These are phyloP conservation scores for Solenopsis fugax DNA, from an alignment of 1,140 invertebrate species.

Conservation along the genomic window DNA sequence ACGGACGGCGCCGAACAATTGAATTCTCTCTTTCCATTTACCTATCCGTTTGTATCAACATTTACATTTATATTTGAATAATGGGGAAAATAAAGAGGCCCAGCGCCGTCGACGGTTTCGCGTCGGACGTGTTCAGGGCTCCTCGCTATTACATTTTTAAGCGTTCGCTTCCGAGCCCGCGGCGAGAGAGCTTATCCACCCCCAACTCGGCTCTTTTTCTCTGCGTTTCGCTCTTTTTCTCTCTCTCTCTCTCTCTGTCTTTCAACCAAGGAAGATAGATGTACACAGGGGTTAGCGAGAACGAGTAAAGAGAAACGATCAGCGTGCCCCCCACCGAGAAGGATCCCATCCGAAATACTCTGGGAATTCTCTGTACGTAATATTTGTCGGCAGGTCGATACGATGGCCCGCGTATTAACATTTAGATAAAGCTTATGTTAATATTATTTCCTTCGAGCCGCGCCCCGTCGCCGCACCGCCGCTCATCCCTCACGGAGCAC, in stretches of 20 bases:
- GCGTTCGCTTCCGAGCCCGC: conserved; percentile 85
- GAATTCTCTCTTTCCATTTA: conserved; percentile 87
- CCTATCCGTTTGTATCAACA: conserved; percentile 87
- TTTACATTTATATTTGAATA: conserved; percentile 88
- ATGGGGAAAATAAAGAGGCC: conserved; percentile 86
- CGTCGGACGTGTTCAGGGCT: conserved; percentile 67
- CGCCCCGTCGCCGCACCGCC: background rate
- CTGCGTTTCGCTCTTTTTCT: background rate
- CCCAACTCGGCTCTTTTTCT: conserved; percentile 41
- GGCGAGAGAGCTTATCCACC: conserved; percentile 78
- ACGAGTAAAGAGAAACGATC: conserved; percentile 55
- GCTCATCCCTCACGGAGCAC: background rate
- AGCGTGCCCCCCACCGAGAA: conserved; percentile 13
- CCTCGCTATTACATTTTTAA: conserved; percentile 86
- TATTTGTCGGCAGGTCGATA: conserved; percentile 51
- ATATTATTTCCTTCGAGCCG: conserved; percentile 71
- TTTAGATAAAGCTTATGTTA: conserved; percentile 84
- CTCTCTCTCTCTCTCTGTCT: conserved; percentile 12
- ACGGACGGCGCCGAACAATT: conserved; percentile 84
- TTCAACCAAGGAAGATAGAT: conserved; percentile 44
- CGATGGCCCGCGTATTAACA: conserved; percentile 79
- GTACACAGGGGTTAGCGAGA: conserved; percentile 9
- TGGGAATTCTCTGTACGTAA: conserved; percentile 50
- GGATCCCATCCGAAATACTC: conserved; percentile 52
- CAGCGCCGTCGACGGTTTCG: conserved; percentile 70